Percentiles rank a stretch among this genome's conserved stretches.
These are phyloP conservation scores for Callorhinus ursinus DNA, from an alignment of 2,113 vertebrate genomes.

Conservation along the genomic window DNA sequence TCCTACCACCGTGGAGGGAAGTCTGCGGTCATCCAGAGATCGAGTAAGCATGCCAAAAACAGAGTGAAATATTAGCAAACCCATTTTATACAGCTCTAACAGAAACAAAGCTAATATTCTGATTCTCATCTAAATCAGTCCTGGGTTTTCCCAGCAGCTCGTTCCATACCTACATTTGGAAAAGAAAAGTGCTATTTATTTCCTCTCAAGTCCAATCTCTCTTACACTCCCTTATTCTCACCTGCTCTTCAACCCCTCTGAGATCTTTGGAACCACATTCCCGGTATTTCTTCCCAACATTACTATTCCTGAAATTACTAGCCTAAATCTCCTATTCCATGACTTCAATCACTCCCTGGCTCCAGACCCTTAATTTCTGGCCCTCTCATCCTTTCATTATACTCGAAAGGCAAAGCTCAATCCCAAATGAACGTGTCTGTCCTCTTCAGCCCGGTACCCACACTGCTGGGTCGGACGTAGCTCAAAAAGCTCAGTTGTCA, in stretches of 20 bases:
- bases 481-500: not conserved
- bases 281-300: not conserved
- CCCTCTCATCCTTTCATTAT: not conserved
- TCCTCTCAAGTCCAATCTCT: not conserved
- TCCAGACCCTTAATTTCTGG: not conserved
- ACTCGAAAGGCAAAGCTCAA: slow-evolving; percentile 20
- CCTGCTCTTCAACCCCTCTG: not conserved
- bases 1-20: not conserved
- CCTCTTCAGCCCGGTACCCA: not conserved
- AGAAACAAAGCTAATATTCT: slow-evolving; percentile 14
- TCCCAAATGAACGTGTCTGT: not conserved
- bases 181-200: not conserved
- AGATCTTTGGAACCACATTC: not conserved
- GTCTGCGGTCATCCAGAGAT: not conserved
- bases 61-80: not conserved
- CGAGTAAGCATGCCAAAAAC: not conserved
- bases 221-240: not conserved
- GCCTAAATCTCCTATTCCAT: not conserved
- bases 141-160: not conserved
- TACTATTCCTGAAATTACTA: not conserved
- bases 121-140: slow-evolving; percentile 3
- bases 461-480: not conserved
- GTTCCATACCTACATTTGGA: not conserved
- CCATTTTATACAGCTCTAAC: not conserved
- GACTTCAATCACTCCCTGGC: not conserved